Base-by-base conservation (phyloP, 2,797 vertebrate genomes). In the Coilia nasus region DNA sequence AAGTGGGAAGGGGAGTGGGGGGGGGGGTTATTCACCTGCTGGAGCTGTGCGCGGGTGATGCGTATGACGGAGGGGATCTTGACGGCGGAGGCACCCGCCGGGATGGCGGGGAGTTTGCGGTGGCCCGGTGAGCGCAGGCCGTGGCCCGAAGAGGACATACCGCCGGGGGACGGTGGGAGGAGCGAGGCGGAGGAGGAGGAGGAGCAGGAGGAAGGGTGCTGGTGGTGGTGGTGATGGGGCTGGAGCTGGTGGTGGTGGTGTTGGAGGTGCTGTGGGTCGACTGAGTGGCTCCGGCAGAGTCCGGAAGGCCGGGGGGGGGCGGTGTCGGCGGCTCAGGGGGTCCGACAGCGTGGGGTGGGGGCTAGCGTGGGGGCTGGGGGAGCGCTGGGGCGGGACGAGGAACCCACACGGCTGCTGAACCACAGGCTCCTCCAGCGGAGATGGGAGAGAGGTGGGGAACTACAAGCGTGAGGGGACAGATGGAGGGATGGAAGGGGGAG, bases 31-130 rank as follows among this genome's bases (percentile, higher is more conserved):
- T 94, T 98, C 97, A 98, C 97, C 97, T 98, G 97, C 95, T 97
- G 95, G 31, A 95, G 96, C 91, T 97, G 97, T 88, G 97, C 97
- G 71, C 97, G 97, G 90, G 97, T 97, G 96, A 98, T 97, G 94
- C 96, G 96, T 93, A 97, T 98, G 94, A 97, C 95, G 91, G 97
- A 96, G 95, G 97, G 97, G 75, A 96, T 92, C 96, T 95, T 97
- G 95, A 91, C 90, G 92, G 95, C 96, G 94, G 94, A 94, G 85
- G 93, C 96, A 64, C 95, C 96, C 86, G 93, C 94, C n/a, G 97
- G 96, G 93, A 96, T 96, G 89, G 95, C 93, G 85, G 97, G 97
- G 91, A 98, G 96, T 92, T 97, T 97, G 94, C 97, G 96, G 90
- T 95, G 96, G 84, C 92, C 94, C 86, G 96, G 93, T 11, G 96